Percentiles rank a stretch among this genome's conserved stretches.
phyloP scores from a whole-genome alignment of 1,140 invertebrate genomes.

The Ips typographus region DNA sequence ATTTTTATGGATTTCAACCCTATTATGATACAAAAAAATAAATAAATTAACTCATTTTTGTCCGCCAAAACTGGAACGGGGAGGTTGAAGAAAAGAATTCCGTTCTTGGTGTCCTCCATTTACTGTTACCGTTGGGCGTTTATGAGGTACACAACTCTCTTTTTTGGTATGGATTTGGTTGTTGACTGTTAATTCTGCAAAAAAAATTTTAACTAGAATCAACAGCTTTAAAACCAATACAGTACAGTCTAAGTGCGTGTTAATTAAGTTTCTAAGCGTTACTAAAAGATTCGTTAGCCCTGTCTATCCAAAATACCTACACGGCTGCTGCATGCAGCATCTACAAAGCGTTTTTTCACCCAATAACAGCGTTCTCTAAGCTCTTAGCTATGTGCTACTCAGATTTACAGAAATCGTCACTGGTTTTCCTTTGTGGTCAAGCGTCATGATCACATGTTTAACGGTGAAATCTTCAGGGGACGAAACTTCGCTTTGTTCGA shows the following conservation, averaged over 20 bases:
- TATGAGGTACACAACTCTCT: constrained; percentile 69
- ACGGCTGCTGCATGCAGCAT: constrained; percentile 21
- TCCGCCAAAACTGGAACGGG: constrained; percentile 41
- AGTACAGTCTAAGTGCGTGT: background rate
- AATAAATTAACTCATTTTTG: background rate
- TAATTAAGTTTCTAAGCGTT: background rate
- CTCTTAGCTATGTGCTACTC: constrained; percentile 10
- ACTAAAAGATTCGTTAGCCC: too few relatives aligned
- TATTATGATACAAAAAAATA: too few relatives aligned
- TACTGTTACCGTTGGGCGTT: constrained; percentile 60
- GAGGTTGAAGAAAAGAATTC: constrained; percentile 46
- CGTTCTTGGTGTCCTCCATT: constrained; percentile 44
- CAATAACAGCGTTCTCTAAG: background rate
- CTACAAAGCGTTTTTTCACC: constrained; percentile 14
- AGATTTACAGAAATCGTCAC: constrained; percentile 10
- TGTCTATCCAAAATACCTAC: constrained; percentile 15
- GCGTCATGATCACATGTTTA: background rate
- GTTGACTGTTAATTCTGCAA: constrained; percentile 64
- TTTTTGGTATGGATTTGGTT: constrained; percentile 60
- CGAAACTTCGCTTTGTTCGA: constrained; percentile 30
- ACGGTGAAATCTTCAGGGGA: background rate
- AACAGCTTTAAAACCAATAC: background rate
- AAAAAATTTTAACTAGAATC: background rate
- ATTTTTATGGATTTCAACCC: too few relatives aligned
- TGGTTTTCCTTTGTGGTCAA: constrained; percentile 20